phyloP scores from a whole-genome alignment of 64 coral and sea anemone genomes.

The Hydrozoanthus tunicans region DNA sequence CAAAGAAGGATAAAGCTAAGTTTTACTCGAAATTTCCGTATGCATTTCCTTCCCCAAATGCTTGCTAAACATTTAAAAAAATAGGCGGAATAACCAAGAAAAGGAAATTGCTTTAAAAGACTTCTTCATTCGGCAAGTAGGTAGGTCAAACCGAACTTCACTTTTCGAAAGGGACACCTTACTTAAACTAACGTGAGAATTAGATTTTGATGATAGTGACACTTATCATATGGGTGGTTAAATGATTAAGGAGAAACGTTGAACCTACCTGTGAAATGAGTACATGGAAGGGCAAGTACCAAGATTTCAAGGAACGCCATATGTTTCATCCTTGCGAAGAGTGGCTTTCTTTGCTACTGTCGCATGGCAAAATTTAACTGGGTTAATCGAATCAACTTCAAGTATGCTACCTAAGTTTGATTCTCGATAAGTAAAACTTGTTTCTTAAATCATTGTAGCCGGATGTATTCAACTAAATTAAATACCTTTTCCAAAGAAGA shows the following conservation, averaged over 20 bases:
- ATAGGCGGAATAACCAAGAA: too few relatives aligned
- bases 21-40: too few relatives aligned
- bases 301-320: not conserved
- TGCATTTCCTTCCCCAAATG: too few relatives aligned
- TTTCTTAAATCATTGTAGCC: too few relatives aligned
- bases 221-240: not conserved
- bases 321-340: conserved; percentile 1
- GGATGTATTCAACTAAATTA: too few relatives aligned
- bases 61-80: too few relatives aligned
- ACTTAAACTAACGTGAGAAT: not conserved
- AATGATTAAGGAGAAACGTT: not conserved
- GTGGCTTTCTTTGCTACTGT: not conserved
- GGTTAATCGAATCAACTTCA: not conserved
- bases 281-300: not conserved
- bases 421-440: too few relatives aligned
- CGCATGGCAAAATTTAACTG: not conserved
- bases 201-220: too few relatives aligned
- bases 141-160: too few relatives aligned
- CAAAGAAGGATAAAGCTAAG: not conserved
- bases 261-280: conserved; percentile 26
- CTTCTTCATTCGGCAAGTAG: too few relatives aligned
- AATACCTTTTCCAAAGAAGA: too few relatives aligned
- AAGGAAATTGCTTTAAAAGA: too few relatives aligned
- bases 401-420: not conserved
- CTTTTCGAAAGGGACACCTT: not conserved